Base-by-base conservation (phyloP, 2,888 invertebrate genomes). In the Tridacna crocea region DNA sequence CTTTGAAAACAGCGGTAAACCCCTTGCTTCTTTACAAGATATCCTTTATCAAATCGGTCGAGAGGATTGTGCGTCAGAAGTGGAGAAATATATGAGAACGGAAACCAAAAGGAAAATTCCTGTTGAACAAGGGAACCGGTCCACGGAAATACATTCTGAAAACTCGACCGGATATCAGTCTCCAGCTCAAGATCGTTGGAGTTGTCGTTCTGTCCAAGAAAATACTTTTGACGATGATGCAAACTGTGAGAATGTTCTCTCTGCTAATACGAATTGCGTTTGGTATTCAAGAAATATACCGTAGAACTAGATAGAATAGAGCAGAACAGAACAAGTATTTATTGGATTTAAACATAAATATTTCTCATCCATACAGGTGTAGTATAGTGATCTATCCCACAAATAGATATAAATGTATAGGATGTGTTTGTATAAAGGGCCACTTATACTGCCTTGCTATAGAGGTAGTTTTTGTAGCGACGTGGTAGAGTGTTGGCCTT, bases 1-100 rank as follows among this genome's bases (percentile, higher is more conserved):
- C 0, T 65, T 84, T 12, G 90, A 89, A 72, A 55, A 82, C 11
- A 78, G 65, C 19, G 72, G 77, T 6, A 77, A 77, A 11, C 51
- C 82, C 0, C 61, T 88, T 8, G 68, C 60, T 13, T 70, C 82
- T 0, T 78, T 90, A 22, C 70, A 70, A 61, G 12, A 55, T 3
- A 73, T 82, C n/a, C 76, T 85, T 55, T 27, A 36, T 12, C 51
- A 51, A 26, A 84, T 82, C 12, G 73, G 48, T 11, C 68, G 80
- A 2, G 47, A 72, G 13, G 80, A 82, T 27, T 78, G 82, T 66
- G 82, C 47, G 10, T 55, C 48, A 22, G 83, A 70, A n/a, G 36
- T 79, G 0, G 68, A 77, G 0, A 77, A 72, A 19, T 75, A 76
- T 51, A 70, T 75, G 12, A 24, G n/a, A 12, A 65, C 22, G 15